These are phyloP conservation scores for Albula goreensis DNA, from an alignment of 2,113 vertebrate genomes.

Conservation along the genomic window DNA sequence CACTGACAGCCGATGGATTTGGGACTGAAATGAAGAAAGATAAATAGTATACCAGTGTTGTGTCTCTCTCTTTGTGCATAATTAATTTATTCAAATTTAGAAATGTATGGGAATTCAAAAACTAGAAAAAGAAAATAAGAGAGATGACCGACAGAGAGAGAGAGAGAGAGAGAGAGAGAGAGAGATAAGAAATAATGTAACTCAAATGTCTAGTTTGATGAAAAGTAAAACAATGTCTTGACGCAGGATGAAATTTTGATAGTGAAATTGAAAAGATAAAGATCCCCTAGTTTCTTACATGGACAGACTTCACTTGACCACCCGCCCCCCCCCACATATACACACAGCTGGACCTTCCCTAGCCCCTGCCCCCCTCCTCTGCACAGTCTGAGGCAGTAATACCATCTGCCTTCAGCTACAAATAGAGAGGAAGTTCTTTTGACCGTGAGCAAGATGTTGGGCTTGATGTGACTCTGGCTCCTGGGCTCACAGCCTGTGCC, in stretches of 20 bases:
- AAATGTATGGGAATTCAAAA: background rate
- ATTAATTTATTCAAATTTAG: constrained; percentile 1
- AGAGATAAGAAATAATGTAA: background rate
- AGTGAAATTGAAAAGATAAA: background rate
- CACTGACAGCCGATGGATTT: constrained; percentile 31
- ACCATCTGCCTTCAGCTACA: constrained; percentile 48
- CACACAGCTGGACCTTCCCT: constrained; percentile 7
- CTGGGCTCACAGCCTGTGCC: constrained; percentile 39
- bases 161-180: too few relatives aligned
- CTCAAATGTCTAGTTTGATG: background rate
- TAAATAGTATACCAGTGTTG: background rate
- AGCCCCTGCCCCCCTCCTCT: background rate
- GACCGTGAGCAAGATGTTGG: constrained; percentile 51
- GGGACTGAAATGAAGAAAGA: constrained; percentile 20
- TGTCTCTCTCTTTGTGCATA: background rate
- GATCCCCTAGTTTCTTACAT: background rate
- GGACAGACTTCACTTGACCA: background rate
- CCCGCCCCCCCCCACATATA: background rate
- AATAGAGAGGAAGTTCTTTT: constrained; percentile 50
- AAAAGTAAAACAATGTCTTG: background rate
- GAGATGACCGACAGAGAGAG: too few relatives aligned
- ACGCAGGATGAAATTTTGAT: background rate
- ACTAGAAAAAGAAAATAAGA: background rate
- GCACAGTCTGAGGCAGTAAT: constrained; percentile 28
- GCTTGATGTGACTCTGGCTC: constrained; percentile 48